phyloP scores from a whole-genome alignment of 2,113 vertebrate genomes.

The Myrmophylax atrothorax region DNA sequence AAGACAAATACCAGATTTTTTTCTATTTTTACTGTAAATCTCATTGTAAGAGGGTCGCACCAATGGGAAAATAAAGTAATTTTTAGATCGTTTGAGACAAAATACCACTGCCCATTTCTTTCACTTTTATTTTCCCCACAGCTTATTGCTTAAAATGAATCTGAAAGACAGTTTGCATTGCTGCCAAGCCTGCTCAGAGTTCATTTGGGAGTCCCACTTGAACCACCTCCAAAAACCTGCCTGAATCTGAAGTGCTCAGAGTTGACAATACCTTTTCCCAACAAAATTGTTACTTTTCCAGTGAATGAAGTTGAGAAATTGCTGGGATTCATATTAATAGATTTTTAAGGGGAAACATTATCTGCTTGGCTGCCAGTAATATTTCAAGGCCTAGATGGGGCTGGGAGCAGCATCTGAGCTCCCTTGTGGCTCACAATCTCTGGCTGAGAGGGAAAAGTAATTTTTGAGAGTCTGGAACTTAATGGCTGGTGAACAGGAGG shows the following conservation, averaged over 20 bases:
- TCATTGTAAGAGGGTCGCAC: accelerated
- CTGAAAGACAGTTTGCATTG: background rate
- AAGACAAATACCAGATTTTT: background rate
- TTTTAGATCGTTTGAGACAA: background rate
- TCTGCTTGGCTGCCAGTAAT: background rate
- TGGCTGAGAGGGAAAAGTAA: background rate
- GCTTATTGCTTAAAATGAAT: background rate
- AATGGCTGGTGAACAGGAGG: background rate
- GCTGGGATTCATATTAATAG: background rate
- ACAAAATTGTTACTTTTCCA: background rate
- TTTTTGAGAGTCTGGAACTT: background rate
- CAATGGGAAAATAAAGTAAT: accelerated
- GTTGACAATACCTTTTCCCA: background rate
- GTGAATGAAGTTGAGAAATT: background rate
- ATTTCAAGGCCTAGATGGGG: background rate
- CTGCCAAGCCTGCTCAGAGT: background rate
- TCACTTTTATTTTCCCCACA: constrained; percentile 40
- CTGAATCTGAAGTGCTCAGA: background rate
- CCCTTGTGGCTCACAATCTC: background rate
- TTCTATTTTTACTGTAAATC: background rate
- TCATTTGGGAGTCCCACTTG: background rate
- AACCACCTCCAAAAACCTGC: background rate
- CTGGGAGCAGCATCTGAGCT: background rate
- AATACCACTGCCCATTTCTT: background rate
- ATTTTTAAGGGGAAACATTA: background rate